Evolutionary conservation across 2,888 invertebrate species (phyloP).

Genomic region (Acleris literana): DNA sequence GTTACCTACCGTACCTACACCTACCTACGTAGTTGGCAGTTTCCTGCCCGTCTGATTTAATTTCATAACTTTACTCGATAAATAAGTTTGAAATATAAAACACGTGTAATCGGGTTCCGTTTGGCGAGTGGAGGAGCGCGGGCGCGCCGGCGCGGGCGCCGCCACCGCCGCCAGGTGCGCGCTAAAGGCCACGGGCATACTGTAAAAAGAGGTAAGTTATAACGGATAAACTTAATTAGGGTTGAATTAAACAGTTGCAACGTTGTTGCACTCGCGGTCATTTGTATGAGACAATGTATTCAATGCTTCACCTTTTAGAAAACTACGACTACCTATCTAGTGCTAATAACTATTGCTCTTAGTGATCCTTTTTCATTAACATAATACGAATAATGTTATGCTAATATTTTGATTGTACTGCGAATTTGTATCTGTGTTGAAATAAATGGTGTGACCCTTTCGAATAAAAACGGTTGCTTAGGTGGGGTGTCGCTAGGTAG

Average conservation of each 20-base stretch:
- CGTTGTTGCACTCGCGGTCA: conserved; percentile 28
- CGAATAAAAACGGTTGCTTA: no score
- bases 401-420: no score
- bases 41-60: neutral
- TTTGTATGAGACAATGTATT: conserved; percentile 32
- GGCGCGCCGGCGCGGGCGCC: conserved; percentile 7
- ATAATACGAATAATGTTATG: no score
- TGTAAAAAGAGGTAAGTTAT: conserved; percentile 36
- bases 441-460: no score
- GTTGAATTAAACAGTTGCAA: conserved; percentile 35
- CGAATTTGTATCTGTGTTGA: no score
- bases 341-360: conserved; percentile 4
- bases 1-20: neutral
- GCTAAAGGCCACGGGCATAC: conserved; percentile 28
- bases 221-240: conserved; percentile 37
- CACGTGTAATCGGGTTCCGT: no score
- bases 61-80: neutral
- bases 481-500: no score
- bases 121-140: neutral
- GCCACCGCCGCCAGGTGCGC: conserved; percentile 32
- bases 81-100: no score
- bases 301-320: conserved; percentile 24
- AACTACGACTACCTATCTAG: neutral
- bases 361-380: no score
- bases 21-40: neutral